Evolutionary conservation across 2,888 invertebrate species (phyloP).

Genomic region (Tetragonisca angustula): DNA sequence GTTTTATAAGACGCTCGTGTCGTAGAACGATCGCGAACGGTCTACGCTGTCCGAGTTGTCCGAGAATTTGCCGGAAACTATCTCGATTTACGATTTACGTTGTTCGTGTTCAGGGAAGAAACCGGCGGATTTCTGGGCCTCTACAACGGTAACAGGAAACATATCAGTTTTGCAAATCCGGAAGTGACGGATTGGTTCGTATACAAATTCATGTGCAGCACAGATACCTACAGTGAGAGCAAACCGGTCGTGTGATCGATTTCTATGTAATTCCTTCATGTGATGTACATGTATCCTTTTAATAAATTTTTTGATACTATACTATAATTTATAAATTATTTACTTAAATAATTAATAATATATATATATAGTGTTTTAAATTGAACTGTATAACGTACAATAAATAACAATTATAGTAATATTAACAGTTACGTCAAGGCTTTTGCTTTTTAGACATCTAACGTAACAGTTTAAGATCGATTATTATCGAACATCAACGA

Average conservation of each 20-base stretch:
- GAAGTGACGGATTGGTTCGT: slow-evolving; percentile 70
- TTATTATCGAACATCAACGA: slow-evolving; percentile 16
- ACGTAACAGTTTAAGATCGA: no score
- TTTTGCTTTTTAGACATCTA: no score
- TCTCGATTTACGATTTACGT: not conserved
- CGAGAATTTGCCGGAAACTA: not conserved
- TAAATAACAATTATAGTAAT: no score
- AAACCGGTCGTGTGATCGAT: not conserved
- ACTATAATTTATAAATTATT: no score
- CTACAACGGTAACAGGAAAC: slow-evolving; percentile 43
- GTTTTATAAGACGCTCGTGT: slow-evolving; percentile 44
- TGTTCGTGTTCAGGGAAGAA: slow-evolving; percentile 11
- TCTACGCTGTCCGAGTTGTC: not conserved
- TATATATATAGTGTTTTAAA: no score
- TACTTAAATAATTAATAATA: no score
- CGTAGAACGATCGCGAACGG: slow-evolving; percentile 19
- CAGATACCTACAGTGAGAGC: not conserved
- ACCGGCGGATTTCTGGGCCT: slow-evolving; percentile 1
- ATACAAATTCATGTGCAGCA: slow-evolving; percentile 58
- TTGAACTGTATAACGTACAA: no score
- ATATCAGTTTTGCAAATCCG: slow-evolving; percentile 73
- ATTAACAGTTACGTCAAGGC: no score
- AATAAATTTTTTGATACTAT: slow-evolving; percentile 34
- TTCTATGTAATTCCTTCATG: slow-evolving; percentile 11
- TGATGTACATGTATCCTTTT: slow-evolving; percentile 27